These are phyloP conservation scores for Julus scandinavius DNA, from an alignment of 2,888 invertebrate genomes.

Conservation along the genomic window DNA sequence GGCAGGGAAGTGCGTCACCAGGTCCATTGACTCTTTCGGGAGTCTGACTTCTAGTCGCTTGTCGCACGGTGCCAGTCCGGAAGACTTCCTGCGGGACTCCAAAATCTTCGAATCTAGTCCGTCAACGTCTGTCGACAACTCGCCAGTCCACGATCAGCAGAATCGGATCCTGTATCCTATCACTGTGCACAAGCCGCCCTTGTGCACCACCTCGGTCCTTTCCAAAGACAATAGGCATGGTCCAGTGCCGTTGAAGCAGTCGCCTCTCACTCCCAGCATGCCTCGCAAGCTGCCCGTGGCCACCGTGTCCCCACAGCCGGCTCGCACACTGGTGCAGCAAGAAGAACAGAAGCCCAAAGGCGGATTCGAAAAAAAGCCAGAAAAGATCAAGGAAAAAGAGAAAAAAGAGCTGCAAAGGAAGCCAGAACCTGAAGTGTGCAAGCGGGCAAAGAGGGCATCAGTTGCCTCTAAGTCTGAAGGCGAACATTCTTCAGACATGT, in stretches of 20 bases:
- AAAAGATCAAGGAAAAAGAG: conserved; percentile 38
- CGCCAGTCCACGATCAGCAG: background rate
- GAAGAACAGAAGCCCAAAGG: conserved; percentile 10
- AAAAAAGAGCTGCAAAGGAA: background rate
- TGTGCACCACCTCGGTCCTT: background rate
- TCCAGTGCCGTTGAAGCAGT: conserved; percentile 45
- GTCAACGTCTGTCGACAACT: conserved; percentile 14
- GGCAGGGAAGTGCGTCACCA: conserved; percentile 5
- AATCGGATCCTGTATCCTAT: background rate
- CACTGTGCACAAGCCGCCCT: conserved; percentile 33
- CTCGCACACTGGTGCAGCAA: conserved; percentile 47
- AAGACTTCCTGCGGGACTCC: conserved; percentile 55
- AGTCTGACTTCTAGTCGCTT: conserved; percentile 48
- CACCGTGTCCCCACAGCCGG: conserved; percentile 58
- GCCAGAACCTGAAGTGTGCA: background rate
- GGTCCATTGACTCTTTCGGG: conserved; percentile 54
- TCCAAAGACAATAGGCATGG: background rate
- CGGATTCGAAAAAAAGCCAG: background rate
- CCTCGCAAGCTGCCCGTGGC: conserved; percentile 56
- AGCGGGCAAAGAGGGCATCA: background rate
- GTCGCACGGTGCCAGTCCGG: conserved; percentile 49
- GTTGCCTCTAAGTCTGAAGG: conserved; percentile 15
- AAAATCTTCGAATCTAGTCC: conserved; percentile 47
- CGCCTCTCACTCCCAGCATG: conserved; percentile 44
- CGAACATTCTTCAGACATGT: background rate